Conservation (phyloP, 37 sponge, comb jelly and placozoan genomes). For the Spongilla lacustris region DNA sequence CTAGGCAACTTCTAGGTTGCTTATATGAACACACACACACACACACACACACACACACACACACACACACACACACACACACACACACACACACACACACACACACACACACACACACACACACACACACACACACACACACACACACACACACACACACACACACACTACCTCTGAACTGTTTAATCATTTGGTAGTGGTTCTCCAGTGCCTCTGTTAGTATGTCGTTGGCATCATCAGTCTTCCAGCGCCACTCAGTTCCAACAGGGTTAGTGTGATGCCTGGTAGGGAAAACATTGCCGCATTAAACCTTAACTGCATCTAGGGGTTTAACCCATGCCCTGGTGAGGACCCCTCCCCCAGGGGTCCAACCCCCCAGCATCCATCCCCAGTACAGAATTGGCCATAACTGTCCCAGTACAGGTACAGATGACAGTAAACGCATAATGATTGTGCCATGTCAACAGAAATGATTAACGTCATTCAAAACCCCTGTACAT, state of each 20-base stretch:
- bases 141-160: slow-evolving; percentile 20
- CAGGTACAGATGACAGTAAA: no score
- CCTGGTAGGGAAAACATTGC: slow-evolving; percentile 12
- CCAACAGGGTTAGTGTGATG: slow-evolving; percentile 99
- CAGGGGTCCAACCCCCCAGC: no score
- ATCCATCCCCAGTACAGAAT: no score
- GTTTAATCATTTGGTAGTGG: slow-evolving; percentile 95
- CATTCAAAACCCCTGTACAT: no score
- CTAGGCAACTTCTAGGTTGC: no score
- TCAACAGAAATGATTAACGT: no score
- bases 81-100: not conserved
- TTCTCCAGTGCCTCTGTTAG: slow-evolving; percentile 80
- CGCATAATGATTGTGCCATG: no score
- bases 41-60: not conserved
- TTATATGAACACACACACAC: not conserved
- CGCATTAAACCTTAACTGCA: no score
- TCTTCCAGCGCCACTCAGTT: slow-evolving; percentile 95
- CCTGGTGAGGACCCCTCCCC: no score
- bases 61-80: not conserved
- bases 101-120: not conserved
- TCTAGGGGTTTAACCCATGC: no score
- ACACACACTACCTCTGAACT: slow-evolving; percentile 80
- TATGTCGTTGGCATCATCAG: slow-evolving; percentile 85
- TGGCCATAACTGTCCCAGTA: no score
- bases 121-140: not conserved